These are phyloP conservation scores for Poecilia wingei DNA, from an alignment of 2,797 vertebrate genomes.

Conservation along the genomic window DNA sequence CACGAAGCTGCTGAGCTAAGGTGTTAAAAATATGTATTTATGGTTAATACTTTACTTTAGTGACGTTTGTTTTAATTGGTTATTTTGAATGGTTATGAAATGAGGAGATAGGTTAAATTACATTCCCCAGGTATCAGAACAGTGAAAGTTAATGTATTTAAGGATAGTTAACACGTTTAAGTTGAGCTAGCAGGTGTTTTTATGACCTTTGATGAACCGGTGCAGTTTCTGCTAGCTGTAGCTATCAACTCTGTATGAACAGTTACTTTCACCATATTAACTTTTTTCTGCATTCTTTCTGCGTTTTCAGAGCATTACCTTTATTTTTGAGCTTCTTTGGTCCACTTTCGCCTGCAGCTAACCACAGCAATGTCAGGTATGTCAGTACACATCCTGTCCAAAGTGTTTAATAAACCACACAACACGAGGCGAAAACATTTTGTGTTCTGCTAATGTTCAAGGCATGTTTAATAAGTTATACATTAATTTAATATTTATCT, in stretches of 20 bases:
- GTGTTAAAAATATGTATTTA: background rate
- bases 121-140: background rate
- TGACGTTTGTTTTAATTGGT: background rate
- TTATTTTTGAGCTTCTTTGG: background rate
- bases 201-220: background rate
- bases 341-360: background rate
- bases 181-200: background rate
- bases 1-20: background rate
- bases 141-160: background rate
- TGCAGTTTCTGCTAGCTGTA: background rate
- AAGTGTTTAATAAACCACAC: background rate
- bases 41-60: background rate
- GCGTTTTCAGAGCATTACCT: conserved; percentile 15
- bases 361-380: conserved; percentile 61
- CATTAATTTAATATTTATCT: background rate
- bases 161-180: background rate
- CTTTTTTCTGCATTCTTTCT: background rate
- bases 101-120: background rate
- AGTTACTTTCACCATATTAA: background rate
- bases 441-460: background rate
- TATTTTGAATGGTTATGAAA: background rate
- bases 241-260: background rate
- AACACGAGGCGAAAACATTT: background rate
- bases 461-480: background rate
- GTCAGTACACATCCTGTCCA: conserved; percentile 27